phyloP scores from a whole-genome alignment of 2,888 invertebrate genomes.

The Drosophila aldrichi region DNA sequence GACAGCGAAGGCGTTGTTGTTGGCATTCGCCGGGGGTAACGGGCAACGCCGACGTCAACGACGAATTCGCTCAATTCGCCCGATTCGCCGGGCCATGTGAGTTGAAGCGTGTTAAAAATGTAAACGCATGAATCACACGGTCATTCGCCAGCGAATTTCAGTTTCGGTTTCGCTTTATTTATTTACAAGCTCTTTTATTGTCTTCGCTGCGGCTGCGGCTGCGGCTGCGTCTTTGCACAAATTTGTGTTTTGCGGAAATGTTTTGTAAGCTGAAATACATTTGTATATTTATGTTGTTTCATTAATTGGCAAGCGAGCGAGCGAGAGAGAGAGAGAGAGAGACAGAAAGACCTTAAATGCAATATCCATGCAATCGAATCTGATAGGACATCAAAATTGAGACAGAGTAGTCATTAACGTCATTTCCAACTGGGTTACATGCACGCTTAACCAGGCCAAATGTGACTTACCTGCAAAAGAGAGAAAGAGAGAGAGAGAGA shows the following conservation, averaged over 20 bases:
- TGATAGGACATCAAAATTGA: constrained; percentile 22
- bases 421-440: constrained; percentile 29
- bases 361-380: constrained; percentile 19
- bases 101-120: constrained; percentile 73
- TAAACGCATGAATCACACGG: constrained; percentile 72
- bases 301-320: constrained; percentile 55
- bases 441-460: constrained; percentile 43
- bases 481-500: constrained; percentile 20
- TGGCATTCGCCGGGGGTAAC: not conserved
- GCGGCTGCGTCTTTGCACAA: constrained; percentile 3
- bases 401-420: constrained; percentile 35
- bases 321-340: not conserved
- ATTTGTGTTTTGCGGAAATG: constrained; percentile 67
- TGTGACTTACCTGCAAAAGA: constrained; percentile 71
- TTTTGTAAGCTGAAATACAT: constrained; percentile 40
- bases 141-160: constrained; percentile 45
- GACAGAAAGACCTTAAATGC: not conserved
- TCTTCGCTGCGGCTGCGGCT: constrained; percentile 14
- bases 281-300: constrained; percentile 29
- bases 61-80: constrained; percentile 20
- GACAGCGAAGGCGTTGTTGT: not conserved
- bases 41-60: not conserved
- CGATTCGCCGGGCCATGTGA: constrained; percentile 51
- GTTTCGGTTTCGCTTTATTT: constrained; percentile 46
- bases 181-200: constrained; percentile 48